phyloP scores from a whole-genome alignment of 2,113 vertebrate genomes.

The Sturnus vulgaris region DNA sequence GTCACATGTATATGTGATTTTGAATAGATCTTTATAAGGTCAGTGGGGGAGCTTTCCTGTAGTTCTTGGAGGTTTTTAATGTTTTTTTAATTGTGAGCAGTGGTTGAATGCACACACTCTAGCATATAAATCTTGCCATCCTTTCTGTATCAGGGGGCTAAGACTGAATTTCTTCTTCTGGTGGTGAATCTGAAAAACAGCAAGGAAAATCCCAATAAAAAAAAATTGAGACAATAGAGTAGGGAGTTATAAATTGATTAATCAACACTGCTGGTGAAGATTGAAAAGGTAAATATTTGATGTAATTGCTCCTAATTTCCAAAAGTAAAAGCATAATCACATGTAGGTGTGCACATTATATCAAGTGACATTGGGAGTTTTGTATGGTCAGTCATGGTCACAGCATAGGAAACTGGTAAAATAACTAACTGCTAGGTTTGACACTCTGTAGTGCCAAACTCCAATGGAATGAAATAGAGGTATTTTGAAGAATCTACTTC shows the following conservation, averaged over 20 bases:
- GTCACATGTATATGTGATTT: neutral
- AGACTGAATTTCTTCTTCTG: neutral
- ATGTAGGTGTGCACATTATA: neutral
- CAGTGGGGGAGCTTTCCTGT: neutral
- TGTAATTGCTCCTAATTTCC: neutral
- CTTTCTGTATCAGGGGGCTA: neutral
- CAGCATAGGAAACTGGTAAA: neutral
- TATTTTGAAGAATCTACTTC: neutral
- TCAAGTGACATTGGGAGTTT: neutral
- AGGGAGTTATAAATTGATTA: neutral
- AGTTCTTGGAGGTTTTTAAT: neutral
- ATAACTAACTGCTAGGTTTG: neutral
- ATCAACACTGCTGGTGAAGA: neutral
- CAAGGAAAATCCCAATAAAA: neutral
- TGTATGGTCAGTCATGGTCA: neutral
- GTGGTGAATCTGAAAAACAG: neutral
- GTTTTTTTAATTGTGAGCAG: neutral
- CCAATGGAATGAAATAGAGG: neutral
- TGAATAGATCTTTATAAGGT: neutral
- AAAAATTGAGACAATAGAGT: neutral
- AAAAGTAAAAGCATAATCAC: neutral
- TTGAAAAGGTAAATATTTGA: neutral
- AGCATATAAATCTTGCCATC: neutral
- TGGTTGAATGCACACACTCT: neutral
- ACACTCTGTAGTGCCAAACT: neutral